Conservation (phyloP, 1,140 invertebrate species). For the Eufriesea mexicana region DNA sequence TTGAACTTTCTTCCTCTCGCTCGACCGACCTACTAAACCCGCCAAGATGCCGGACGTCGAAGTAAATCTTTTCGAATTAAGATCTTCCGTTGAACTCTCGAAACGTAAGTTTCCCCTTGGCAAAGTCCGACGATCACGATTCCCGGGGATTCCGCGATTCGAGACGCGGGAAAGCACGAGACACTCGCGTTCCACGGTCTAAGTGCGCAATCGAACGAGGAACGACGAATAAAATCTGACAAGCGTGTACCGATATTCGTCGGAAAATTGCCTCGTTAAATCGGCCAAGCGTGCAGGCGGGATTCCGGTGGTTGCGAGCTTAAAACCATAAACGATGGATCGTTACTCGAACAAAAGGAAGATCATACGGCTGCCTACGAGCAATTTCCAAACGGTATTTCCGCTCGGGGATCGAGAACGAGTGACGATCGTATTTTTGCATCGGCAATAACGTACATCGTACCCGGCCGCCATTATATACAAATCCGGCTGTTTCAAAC, state of each 20-base stretch:
- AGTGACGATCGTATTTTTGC: not conserved
- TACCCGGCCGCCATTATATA: not conserved
- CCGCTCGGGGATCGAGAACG: not conserved
- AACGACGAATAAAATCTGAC: not conserved
- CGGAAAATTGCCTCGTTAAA: slow-evolving; percentile 5
- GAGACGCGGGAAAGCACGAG: too few species aligned
- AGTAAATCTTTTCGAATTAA: not conserved
- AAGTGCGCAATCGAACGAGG: not conserved
- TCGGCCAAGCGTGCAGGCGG: not conserved
- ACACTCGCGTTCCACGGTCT: not conserved
- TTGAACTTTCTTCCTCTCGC: too few species aligned
- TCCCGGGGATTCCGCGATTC: not conserved
- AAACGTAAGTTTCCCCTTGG: not conserved
- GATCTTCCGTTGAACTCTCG: not conserved
- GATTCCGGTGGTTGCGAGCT: not conserved
- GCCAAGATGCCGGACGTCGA: not conserved
- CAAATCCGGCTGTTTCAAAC: slow-evolving; percentile 16
- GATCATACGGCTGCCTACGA: not conserved
- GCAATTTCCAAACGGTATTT: slow-evolving; percentile 15
- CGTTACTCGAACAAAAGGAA: slow-evolving; percentile 6
- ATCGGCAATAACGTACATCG: not conserved
- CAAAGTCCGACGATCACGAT: not conserved
- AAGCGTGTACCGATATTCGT: not conserved
- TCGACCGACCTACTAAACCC: not conserved
- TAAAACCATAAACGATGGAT: slow-evolving; percentile 15